These are phyloP conservation scores for Sebastes umbrosus DNA, from an alignment of 2,797 vertebrate genomes.

Conservation along the genomic window DNA sequence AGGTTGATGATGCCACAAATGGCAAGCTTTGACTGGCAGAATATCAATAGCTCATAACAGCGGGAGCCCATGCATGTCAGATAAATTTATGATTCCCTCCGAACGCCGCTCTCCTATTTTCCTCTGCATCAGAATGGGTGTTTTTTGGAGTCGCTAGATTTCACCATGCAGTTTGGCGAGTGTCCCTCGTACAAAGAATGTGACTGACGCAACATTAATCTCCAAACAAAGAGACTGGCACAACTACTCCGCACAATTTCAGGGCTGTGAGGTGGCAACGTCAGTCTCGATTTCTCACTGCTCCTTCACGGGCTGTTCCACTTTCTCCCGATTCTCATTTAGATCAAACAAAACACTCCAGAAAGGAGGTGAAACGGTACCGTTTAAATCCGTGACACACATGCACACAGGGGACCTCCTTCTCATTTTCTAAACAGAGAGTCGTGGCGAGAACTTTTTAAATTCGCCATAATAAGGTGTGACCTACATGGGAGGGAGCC, in stretches of 20 bases:
- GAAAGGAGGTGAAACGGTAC: conserved; percentile 67
- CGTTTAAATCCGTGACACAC: conserved; percentile 69
- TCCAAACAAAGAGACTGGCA: conserved; percentile 76
- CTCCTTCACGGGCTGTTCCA: conserved; percentile 75
- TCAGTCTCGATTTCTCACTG: conserved; percentile 78
- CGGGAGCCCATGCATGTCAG: conserved; percentile 70
- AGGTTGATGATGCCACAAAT: conserved; percentile 75
- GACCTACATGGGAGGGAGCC: conserved; percentile 76
- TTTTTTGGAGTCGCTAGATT: conserved; percentile 75
- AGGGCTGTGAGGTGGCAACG: conserved; percentile 74
- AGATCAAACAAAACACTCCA: conserved; percentile 72
- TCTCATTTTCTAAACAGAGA: conserved; percentile 72
- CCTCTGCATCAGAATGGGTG: conserved; percentile 64
- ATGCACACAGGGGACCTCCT: conserved; percentile 64
- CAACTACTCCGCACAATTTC: conserved; percentile 68
- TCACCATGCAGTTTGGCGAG: conserved; percentile 70
- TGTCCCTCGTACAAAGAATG: conserved; percentile 73
- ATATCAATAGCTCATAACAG: conserved; percentile 72
- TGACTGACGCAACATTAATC: conserved; percentile 81
- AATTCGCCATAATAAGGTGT: conserved; percentile 73
- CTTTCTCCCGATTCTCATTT: conserved; percentile 73
- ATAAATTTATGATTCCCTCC: conserved; percentile 68
- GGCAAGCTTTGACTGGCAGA: conserved; percentile 76
- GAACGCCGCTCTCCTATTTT: conserved; percentile 65
- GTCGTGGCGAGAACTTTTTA: conserved; percentile 68